A percentile compares a stretch with the other conserved stretches of the same genome.
Conservation (phyloP, 2,113 vertebrate species). For the Colius striatus region DNA sequence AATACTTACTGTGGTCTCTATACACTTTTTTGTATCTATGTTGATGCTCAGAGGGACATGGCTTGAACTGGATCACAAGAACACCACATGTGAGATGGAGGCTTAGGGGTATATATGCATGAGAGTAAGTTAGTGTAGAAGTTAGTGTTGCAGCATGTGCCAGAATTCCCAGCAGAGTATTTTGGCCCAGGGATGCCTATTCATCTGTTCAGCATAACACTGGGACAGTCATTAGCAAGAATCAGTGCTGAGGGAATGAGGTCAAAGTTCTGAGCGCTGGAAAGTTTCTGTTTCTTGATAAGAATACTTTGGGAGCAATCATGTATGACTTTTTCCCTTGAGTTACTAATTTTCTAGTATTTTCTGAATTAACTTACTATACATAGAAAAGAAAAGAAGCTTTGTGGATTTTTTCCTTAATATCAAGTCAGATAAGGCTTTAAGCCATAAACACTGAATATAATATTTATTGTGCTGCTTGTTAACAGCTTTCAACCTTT, state of each 20-base stretch:
- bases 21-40: not conserved
- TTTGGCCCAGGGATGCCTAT: not conserved
- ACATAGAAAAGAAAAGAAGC: not conserved
- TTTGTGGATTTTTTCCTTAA: not conserved
- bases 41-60: not conserved
- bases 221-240: not conserved
- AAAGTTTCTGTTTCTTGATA: constrained; percentile 34
- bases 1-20: not conserved
- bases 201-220: not conserved
- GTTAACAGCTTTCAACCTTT: not conserved
- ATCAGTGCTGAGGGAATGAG: not conserved
- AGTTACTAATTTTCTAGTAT: constrained; percentile 36
- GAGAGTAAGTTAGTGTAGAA: not conserved
- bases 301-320: not conserved
- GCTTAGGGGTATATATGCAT: not conserved
- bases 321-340: not conserved
- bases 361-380: constrained; percentile 39
- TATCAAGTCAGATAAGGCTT: not conserved
- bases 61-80: not conserved
- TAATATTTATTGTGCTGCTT: not conserved
- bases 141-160: not conserved
- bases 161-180: not conserved
- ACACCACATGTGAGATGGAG: not conserved
- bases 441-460: constrained; percentile 6
- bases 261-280: constrained; percentile 17